A percentile compares a stretch with the other conserved stretches of the same genome.
These are phyloP conservation scores for Drosophila gaucha DNA, from an alignment of 2,888 invertebrate species.

Conservation along the genomic window DNA sequence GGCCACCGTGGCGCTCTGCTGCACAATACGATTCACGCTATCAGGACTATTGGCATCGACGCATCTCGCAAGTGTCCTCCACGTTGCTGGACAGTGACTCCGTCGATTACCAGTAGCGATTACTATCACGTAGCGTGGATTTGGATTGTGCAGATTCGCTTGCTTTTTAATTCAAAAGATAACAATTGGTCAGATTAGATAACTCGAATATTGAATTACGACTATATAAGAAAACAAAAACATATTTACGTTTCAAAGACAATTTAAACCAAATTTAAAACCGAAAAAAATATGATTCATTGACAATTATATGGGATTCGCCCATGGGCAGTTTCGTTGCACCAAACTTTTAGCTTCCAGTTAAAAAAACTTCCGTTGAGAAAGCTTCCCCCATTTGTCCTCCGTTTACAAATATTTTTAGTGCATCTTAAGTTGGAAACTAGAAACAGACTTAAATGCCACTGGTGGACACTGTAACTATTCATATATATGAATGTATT, in stretches of 20 bases:
- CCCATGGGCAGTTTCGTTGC: conserved; percentile 29
- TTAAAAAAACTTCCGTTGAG: conserved; percentile 63
- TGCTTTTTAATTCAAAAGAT: conserved; percentile 41
- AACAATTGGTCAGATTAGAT: conserved; percentile 73
- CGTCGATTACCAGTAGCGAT: conserved; percentile 82
- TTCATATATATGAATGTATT: conserved; percentile 32
- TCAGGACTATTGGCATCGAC: conserved; percentile 82
- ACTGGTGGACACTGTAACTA: conserved; percentile 71
- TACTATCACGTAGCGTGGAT: no score
- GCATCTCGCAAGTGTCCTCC: conserved; percentile 83
- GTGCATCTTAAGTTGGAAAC: conserved; percentile 19
- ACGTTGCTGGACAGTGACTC: conserved; percentile 83
- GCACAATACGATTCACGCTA: conserved; percentile 79
- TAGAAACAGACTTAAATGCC: conserved; percentile 65
- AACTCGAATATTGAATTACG: conserved; percentile 53
- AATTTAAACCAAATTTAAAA: conserved; percentile 40
- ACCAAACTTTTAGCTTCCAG: conserved; percentile 58
- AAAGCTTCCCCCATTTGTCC: conserved; percentile 41
- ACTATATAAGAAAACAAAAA: conserved; percentile 20
- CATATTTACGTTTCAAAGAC: conserved; percentile 42
- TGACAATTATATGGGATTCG: conserved; percentile 15
- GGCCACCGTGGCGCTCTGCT: conserved; percentile 84
- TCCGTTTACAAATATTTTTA: conserved; percentile 22
- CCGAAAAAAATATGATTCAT: neutral
- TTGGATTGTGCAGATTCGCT: conserved; percentile 46